Base-by-base conservation (phyloP, 2,113 vertebrate genomes). In the Lichenostomus cassidix region DNA sequence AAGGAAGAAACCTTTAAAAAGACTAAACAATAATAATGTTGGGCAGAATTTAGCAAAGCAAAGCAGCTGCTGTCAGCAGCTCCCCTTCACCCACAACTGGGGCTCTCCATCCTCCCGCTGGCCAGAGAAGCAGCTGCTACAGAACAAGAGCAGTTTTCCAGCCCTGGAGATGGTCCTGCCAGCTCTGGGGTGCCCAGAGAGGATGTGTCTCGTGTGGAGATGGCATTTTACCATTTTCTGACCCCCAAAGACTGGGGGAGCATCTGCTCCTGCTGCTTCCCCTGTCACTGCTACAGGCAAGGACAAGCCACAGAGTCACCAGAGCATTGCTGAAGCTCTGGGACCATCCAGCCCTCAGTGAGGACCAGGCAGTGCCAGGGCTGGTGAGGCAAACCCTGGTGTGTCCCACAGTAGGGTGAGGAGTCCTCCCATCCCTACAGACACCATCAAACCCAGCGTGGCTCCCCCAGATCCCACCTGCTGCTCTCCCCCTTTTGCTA, bases 241-340 rank as follows among this genome's bases (percentile, higher is more conserved):
- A 27, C 22, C 9, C 79, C 25, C 12, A 0, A 20, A 42, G 10
- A 83, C 5, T 0, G 0, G 19, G 56, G 42, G 27, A 75, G 3
- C n/a, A 9, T 9, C 70, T 33, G 47, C 67, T 75, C 31, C 73
- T 68, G 33, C 39, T 49, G 7, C 17, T 10, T 11, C 6, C 31
- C 15, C 46, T 5, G 1, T 44, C 44, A 7, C 52, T 1, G 10
- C 63, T 46, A 21, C 0, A 0, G 37, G 63, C 46, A 11, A 74
- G 44, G 77, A 71, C 3, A 3, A 60, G 37, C 2, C 56, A 35
- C 1, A 3, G 65, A 23, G 65, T 0, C 2, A 42, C 31, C 42
- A 49, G 56, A 70, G 75, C 58, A 52, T 41, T 20, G 16, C 52
- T 5, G 9, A 41, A 83, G 49, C 52, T 41, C 56, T 0, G 0